These are phyloP conservation scores for Petrolisthes cinctipes DNA, from an alignment of 2,888 invertebrate species.

Conservation along the genomic window DNA sequence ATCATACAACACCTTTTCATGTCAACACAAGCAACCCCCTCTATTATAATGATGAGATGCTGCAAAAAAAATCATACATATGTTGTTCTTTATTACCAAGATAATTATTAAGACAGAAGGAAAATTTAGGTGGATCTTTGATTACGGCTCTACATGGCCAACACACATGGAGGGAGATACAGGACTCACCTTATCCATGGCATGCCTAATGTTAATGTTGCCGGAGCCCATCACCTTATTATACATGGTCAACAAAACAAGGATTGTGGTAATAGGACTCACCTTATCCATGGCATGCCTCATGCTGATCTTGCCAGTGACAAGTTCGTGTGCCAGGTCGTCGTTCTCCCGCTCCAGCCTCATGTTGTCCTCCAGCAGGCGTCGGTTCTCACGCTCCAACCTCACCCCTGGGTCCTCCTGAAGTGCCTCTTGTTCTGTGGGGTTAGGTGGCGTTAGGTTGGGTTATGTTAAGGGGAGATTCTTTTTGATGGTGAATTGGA, in stretches of 20 bases:
- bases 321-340: slow-evolving; percentile 74
- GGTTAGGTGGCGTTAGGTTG: not conserved
- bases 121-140: no score
- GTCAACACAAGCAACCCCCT: no score
- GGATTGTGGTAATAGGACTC: slow-evolving; percentile 24
- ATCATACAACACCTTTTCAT: no score
- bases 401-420: slow-evolving; percentile 68
- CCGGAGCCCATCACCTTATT: not conserved
- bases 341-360: slow-evolving; percentile 76
- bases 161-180: no score
- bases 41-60: no score
- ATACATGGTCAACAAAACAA: not conserved
- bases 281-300: slow-evolving; percentile 68
- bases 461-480: not conserved
- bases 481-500: no score
- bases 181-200: no score
- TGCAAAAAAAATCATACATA: not conserved
- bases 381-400: slow-evolving; percentile 71
- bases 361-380: slow-evolving; percentile 72
- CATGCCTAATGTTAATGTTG: no score
- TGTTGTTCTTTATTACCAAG: no score
- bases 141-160: no score
- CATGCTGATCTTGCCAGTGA: slow-evolving; percentile 73
- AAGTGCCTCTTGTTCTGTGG: slow-evolving; percentile 66
- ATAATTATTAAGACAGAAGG: no score